Conservation (phyloP, 2,113 vertebrate genomes). For the Edolisoma coerulescens region DNA sequence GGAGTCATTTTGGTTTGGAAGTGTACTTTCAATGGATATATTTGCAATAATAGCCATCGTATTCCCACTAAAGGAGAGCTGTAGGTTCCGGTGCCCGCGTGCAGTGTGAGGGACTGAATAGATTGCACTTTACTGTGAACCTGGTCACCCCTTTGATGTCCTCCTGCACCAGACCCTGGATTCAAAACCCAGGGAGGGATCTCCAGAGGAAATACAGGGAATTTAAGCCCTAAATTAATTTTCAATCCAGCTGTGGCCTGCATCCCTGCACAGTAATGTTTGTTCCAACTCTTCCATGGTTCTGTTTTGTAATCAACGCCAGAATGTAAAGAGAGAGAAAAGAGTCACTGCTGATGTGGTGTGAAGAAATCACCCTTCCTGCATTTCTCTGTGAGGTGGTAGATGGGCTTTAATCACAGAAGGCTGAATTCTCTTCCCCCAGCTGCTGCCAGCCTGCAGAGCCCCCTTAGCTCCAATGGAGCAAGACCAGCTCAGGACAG, state of each 20-base stretch:
- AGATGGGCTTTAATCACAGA: not conserved
- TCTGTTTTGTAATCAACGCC: not conserved
- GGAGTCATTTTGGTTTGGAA: not conserved
- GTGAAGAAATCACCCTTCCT: not conserved
- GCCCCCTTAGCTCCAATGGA: accelerated
- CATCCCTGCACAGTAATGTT: not conserved
- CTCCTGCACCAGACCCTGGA: not conserved
- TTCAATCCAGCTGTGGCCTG: accelerated
- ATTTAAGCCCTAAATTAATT: not conserved
- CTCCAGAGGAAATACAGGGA: not conserved
- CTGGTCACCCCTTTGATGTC: not conserved
- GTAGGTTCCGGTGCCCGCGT: not conserved
- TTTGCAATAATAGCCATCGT: not conserved
- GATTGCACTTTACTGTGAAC: not conserved
- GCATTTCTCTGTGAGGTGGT: not conserved
- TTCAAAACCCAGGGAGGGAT: not conserved
- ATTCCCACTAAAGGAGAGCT: not conserved
- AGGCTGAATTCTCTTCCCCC: not conserved
- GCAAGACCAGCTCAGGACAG: accelerated
- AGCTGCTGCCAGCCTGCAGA: not conserved
- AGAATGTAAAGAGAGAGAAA: not conserved
- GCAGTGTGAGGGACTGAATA: not conserved
- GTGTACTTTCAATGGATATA: not conserved
- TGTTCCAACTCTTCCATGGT: not conserved
- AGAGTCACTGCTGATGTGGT: accelerated